Evolutionary conservation across 2,113 vertebrate species (phyloP), one percentile per base, ranked within the genome.

Genomic region (Galeopterus variegatus): DNA sequence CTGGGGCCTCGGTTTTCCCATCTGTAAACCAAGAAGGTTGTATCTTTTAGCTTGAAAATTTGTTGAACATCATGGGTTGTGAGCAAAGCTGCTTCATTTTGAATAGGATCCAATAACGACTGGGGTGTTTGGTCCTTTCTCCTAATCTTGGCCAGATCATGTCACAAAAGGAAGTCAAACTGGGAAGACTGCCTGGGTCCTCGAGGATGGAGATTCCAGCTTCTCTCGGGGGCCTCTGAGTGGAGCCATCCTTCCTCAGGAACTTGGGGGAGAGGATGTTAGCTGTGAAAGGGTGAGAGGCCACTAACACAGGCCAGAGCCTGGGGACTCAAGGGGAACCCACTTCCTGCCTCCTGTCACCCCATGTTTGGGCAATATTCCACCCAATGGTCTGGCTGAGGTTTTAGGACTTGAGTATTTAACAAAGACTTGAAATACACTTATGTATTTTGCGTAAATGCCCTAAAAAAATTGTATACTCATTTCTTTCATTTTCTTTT

Each of bases 11-110:
- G 11, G 56, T 73, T 86, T 95, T 87, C 31, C 75, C 54, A 36
- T 60, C 56, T 73, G 9, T 56, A 86, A 92, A 52, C 41, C 31
- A 73, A 24, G 10, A 82, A 88, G 82, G 1, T 36, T 33, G 7
- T 12, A 15, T 81, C 52, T 88, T 80, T 79, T 14, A 67, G 26
- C 93, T 76, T 70, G 62, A 58, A 90, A 75, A 56, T 70, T 7
- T 70, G 33, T 64, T 36, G 60, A 24, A 33, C 56, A 23, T 56
- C 23, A 1, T 56, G 2, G 21, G 24, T 67, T 90, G 52, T 79
- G 73, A 92, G 48, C 5, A 31, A 89, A 72, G 87, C 75, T 64
- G 45, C 23, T 89, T 73, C 72, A 67, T 94, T 95, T 76, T 23
- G 33, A 24, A 5, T 21, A 36, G 64, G 28, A 33, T 18, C 69